phyloP scores from a whole-genome alignment of 2,888 invertebrate species.

The Patella ulyssiponensis region DNA sequence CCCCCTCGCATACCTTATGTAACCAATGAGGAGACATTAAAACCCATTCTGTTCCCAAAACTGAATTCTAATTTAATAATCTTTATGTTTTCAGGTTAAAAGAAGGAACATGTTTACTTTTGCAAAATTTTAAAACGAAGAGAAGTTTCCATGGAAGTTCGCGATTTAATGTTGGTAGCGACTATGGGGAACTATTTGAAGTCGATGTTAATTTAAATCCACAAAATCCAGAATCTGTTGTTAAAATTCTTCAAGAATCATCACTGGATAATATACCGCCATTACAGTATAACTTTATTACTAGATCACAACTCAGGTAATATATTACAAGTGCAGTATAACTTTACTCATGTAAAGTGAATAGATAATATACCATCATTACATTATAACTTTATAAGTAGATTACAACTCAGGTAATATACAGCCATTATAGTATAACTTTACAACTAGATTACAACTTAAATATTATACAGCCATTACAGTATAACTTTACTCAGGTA shows the following conservation, averaged over 20 bases:
- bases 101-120: constrained; percentile 47
- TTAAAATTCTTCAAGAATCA: constrained; percentile 40
- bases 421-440: no score
- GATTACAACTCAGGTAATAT: no score
- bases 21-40: no score
- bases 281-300: constrained; percentile 41
- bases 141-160: constrained; percentile 40
- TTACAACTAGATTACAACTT: no score
- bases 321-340: no score
- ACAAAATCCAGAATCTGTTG: constrained; percentile 45
- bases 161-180: constrained; percentile 28
- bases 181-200: constrained; percentile 33
- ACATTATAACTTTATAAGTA: no score
- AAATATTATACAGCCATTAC: constrained; percentile 33
- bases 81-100: constrained; percentile 37
- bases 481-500: constrained; percentile 30
- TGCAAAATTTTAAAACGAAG: constrained; percentile 52
- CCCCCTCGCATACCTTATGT: no score
- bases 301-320: constrained; percentile 44
- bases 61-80: no score
- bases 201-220: constrained; percentile 54
- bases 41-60: no score
- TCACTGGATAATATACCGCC: constrained; percentile 38
- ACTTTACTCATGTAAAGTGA: no score
- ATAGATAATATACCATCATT: no score